Evolutionary conservation across 2,113 vertebrate genomes (phyloP).

Genomic region (Semicossyphus pulcher): DNA sequence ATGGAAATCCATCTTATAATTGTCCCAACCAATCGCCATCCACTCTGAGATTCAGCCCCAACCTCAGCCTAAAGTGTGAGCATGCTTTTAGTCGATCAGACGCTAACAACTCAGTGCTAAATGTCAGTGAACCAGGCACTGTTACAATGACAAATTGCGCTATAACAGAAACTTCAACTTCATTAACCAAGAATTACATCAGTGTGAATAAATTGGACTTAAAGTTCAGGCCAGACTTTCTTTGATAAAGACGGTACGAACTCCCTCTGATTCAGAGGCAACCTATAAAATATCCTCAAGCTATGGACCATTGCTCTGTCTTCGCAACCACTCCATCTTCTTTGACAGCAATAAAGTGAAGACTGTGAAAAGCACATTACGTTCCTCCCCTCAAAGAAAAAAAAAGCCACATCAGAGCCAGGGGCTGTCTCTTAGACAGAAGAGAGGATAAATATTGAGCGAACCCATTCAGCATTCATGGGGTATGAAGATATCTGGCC

Average conservation of each 20-base stretch:
- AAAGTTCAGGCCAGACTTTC: conserved; percentile 5
- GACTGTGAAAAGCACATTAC: conserved; percentile 71
- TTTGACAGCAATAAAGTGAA: conserved; percentile 70
- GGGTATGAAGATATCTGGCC: conserved; percentile 43
- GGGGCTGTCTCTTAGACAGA: conserved; percentile 55
- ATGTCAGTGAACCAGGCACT: neutral
- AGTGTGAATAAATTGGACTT: conserved; percentile 15
- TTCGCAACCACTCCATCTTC: conserved; percentile 70
- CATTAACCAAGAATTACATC: conserved; percentile 15
- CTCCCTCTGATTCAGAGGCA: conserved; percentile 38
- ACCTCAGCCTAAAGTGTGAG: neutral
- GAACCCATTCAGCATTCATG: conserved; percentile 59
- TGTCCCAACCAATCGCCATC: neutral
- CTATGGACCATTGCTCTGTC: conserved; percentile 59
- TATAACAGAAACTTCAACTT: neutral
- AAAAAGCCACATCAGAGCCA: conserved; percentile 57
- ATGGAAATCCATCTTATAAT: neutral
- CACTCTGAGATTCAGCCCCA: neutral
- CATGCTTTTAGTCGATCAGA: conserved; percentile 14
- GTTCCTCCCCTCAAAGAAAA: conserved; percentile 30
- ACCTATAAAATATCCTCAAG: conserved; percentile 57
- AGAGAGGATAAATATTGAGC: conserved; percentile 46
- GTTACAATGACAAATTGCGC: conserved; percentile 30
- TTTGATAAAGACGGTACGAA: conserved; percentile 27
- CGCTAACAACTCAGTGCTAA: too few relatives aligned